Evolutionary conservation across 2,797 vertebrate species (phyloP).

Genomic region (Trematomus bernacchii): DNA sequence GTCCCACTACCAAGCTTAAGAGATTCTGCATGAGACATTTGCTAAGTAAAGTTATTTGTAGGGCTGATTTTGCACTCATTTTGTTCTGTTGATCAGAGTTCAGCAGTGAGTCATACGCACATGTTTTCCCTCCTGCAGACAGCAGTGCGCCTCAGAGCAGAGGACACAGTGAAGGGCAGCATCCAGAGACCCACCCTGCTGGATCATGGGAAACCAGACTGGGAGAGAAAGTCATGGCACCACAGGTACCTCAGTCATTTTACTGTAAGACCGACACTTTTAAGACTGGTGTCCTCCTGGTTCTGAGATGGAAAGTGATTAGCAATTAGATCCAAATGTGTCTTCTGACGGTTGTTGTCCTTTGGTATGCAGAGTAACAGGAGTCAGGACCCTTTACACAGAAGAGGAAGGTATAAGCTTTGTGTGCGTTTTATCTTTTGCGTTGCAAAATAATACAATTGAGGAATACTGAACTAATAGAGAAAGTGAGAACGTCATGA

Average conservation of each 20-base stretch:
- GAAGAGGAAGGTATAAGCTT: background rate
- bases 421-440: constrained; percentile 1
- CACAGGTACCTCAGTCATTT: constrained; percentile 58
- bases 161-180: constrained; percentile 55
- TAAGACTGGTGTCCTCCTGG: too few species aligned
- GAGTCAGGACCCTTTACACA: background rate
- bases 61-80: background rate
- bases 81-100: constrained; percentile 24
- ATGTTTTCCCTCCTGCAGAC: constrained; percentile 28
- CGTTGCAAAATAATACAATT: constrained; percentile 3
- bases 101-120: constrained; percentile 27
- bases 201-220: constrained; percentile 78
- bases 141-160: constrained; percentile 29
- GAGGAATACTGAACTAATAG: background rate
- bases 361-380: constrained; percentile 3
- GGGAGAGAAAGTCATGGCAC: constrained; percentile 59
- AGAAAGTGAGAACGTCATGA: constrained; percentile 1
- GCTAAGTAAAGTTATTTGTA: background rate
- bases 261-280: too few species aligned
- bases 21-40: background rate
- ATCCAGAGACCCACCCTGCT: constrained; percentile 16
- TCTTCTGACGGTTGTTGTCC: background rate
- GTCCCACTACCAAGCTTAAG: too few species aligned
- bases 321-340: too few species aligned
- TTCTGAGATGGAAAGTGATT: too few species aligned